phyloP scores from a whole-genome alignment of 2,113 vertebrate species.

The Callaeas wilsoni region DNA sequence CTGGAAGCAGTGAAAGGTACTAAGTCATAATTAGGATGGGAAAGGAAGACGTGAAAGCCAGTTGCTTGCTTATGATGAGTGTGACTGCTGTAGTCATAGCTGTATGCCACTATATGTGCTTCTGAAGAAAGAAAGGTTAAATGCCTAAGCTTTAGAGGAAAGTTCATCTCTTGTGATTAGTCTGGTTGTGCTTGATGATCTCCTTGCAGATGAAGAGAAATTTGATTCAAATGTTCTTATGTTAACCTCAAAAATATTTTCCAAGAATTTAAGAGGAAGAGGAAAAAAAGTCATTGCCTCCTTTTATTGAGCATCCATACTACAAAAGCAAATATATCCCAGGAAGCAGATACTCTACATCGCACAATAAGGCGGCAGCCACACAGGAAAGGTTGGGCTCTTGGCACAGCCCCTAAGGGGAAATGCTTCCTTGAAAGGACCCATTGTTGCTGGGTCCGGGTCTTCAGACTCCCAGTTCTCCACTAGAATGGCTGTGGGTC shows the following conservation, averaged over 20 bases:
- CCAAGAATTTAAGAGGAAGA: slow-evolving; percentile 57
- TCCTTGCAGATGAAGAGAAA: neutral
- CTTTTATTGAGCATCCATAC: slow-evolving; percentile 59
- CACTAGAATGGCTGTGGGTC: neutral
- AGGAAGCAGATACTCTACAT: slow-evolving; percentile 57
- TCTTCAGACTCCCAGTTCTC: slow-evolving; percentile 18
- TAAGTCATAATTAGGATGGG: neutral
- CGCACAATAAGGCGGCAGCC: slow-evolving; percentile 56
- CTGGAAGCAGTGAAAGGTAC: neutral
- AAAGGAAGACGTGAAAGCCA: neutral
- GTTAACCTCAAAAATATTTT: slow-evolving; percentile 54
- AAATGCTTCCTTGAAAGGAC: slow-evolving; percentile 64
- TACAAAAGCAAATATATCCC: slow-evolving; percentile 63
- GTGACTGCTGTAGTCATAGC: neutral
- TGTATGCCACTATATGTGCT: neutral
- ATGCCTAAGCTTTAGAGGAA: neutral
- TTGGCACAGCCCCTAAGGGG: slow-evolving; percentile 59
- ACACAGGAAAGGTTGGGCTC: slow-evolving; percentile 64
- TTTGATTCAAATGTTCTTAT: neutral
- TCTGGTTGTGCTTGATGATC: neutral
- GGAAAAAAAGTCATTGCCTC: slow-evolving; percentile 53
- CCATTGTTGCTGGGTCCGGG: slow-evolving; percentile 48
- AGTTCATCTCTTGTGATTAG: neutral
- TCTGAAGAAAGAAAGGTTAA: neutral
- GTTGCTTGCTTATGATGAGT: neutral